phyloP scores from a whole-genome alignment of 2,888 invertebrate species.

The Leucophenga montana region DNA sequence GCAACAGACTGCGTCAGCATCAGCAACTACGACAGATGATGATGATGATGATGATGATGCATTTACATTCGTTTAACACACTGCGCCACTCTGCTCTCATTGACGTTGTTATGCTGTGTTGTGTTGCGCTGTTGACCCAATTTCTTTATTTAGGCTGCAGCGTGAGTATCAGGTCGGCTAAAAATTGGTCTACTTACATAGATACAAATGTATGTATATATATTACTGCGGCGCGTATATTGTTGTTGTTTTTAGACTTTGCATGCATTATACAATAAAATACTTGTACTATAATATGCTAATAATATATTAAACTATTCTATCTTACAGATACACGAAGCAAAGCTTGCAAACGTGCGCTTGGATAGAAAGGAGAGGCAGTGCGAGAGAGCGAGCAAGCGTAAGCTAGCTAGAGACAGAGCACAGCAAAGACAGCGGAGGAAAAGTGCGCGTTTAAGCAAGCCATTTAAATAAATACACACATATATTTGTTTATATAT shows the following conservation, averaged over 20 bases:
- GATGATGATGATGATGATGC: background rate
- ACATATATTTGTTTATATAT: no score
- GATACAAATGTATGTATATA: constrained; percentile 38
- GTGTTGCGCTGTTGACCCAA: constrained; percentile 54
- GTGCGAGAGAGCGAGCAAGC: background rate
- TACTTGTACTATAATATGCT: background rate
- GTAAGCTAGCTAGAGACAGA: constrained; percentile 68
- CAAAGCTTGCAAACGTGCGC: constrained; percentile 9
- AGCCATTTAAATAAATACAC: no score
- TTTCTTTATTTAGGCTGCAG: constrained; percentile 51
- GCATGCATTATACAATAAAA: constrained; percentile 33
- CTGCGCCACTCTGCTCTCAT: constrained; percentile 20
- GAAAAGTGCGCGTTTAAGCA: constrained; percentile 96
- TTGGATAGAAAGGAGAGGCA: background rate
- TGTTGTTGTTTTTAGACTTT: no score
- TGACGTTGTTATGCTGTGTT: constrained; percentile 26
- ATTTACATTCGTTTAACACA: background rate
- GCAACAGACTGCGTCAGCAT: background rate
- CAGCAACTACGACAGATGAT: background rate
- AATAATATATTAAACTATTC: constrained; percentile 20
- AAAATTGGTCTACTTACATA: constrained; percentile 31
- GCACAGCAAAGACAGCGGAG: background rate
- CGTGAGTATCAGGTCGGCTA: constrained; percentile 18
- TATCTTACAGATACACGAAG: constrained; percentile 26
- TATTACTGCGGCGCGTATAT: no score